phyloP scores from a whole-genome alignment of 2,797 vertebrate genomes.

The Pantherophis alleghaniensis region DNA sequence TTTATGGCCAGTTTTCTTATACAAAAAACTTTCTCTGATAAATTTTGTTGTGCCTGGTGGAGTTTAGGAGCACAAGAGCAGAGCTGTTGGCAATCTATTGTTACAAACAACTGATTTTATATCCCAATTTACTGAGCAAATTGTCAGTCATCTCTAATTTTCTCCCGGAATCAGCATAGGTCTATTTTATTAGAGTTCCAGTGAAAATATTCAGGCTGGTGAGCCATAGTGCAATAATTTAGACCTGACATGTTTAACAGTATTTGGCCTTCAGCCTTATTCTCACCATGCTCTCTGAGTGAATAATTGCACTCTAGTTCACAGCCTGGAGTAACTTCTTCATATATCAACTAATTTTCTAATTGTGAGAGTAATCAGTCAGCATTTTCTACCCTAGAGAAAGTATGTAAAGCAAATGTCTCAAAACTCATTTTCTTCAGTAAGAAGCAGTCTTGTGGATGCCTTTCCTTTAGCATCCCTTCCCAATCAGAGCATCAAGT shows the following conservation, averaged over 20 bases:
- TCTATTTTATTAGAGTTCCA: slow-evolving; percentile 13
- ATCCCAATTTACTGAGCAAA: not conserved
- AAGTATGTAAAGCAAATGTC: not conserved
- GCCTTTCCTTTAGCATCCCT: no score
- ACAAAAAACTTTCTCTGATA: not conserved
- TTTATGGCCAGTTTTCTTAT: not conserved
- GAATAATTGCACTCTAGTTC: slow-evolving; percentile 15
- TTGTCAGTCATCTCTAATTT: not conserved
- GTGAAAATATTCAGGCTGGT: not conserved
- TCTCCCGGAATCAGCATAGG: not conserved
- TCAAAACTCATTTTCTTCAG: not conserved
- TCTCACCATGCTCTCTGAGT: slow-evolving; percentile 2
- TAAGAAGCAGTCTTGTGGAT: not conserved
- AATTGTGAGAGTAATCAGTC: slow-evolving; percentile 20
- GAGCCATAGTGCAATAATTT: slow-evolving; percentile 29
- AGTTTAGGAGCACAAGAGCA: not conserved
- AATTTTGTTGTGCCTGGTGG: not conserved
- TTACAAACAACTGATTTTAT: not conserved
- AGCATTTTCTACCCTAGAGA: slow-evolving; percentile 22
- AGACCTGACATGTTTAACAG: slow-evolving; percentile 36
- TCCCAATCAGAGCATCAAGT: not conserved
- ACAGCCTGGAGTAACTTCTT: slow-evolving; percentile 11
- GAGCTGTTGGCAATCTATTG: not conserved
- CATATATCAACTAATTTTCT: slow-evolving; percentile 17
- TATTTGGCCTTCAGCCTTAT: slow-evolving; percentile 30